phyloP scores from a whole-genome alignment of 1,140 invertebrate genomes.

The Ceratina calcarata region DNA sequence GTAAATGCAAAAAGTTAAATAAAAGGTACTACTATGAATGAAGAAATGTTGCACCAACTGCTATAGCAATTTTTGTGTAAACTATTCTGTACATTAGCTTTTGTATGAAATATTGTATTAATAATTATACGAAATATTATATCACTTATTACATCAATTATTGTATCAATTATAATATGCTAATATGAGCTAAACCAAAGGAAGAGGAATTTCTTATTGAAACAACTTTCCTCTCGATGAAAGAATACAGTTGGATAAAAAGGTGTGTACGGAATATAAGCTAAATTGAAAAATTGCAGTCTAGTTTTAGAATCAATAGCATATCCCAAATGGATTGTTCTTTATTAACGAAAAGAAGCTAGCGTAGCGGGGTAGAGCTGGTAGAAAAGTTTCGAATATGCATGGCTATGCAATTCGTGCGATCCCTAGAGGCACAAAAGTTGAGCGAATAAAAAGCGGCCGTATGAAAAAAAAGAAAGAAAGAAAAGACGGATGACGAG shows the following conservation, averaged over 20 bases:
- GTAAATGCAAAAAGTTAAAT: too few relatives aligned
- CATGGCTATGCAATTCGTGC: slow-evolving; percentile 61
- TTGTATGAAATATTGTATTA: too few relatives aligned
- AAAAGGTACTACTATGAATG: too few relatives aligned
- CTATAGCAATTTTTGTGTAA: too few relatives aligned
- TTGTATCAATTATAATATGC: too few relatives aligned
- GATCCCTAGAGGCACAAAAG: slow-evolving; percentile 58
- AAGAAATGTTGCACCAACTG: too few relatives aligned
- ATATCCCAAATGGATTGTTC: slow-evolving; percentile 52
- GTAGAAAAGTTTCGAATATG: slow-evolving; percentile 61
- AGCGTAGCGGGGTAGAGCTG: slow-evolving; percentile 38
- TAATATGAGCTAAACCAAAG: too few relatives aligned
- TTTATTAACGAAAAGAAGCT: slow-evolving; percentile 60
- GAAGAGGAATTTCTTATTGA: neutral
- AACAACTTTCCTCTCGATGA: neutral
- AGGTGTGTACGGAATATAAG: neutral
- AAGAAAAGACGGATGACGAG: slow-evolving; percentile 46
- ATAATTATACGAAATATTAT: too few relatives aligned
- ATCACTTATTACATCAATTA: too few relatives aligned
- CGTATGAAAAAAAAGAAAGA: slow-evolving; percentile 46
- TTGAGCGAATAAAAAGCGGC: slow-evolving; percentile 54
- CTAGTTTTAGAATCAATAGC: slow-evolving; percentile 47
- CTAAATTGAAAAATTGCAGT: slow-evolving; percentile 41
- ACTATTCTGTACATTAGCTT: too few relatives aligned
- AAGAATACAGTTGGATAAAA: neutral